Evolutionary conservation across 2,113 vertebrate species (phyloP).

Genomic region (Dascyllus trimaculatus): DNA sequence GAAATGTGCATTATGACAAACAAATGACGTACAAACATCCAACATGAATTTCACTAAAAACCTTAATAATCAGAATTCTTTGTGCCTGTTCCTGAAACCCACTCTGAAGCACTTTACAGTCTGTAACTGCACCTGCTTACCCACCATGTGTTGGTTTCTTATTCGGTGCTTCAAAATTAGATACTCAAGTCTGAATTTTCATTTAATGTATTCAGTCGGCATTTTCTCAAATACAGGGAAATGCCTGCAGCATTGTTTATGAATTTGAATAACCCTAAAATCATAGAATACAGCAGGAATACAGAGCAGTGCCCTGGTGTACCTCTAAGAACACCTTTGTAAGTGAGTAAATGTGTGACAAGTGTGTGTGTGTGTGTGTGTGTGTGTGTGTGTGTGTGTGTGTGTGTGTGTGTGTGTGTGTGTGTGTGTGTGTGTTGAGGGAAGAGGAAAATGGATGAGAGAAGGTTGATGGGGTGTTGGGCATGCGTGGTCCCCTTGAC

Average conservation of each 20-base stretch:
- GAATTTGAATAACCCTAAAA: constrained; percentile 61
- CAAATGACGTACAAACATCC: constrained; percentile 21
- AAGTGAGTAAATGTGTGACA: constrained; percentile 20
- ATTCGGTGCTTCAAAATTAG: constrained; percentile 46
- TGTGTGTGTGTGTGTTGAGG: not conserved
- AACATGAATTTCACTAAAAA: constrained; percentile 30
- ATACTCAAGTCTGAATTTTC: constrained; percentile 42
- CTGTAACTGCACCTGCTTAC: constrained; percentile 30
- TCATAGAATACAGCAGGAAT: constrained; percentile 43
- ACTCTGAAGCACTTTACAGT: constrained; percentile 19
- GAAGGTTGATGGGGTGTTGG: constrained; percentile 42
- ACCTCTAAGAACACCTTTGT: constrained; percentile 60
- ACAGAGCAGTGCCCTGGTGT: constrained; percentile 43
- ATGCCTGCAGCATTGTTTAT: constrained; percentile 59
- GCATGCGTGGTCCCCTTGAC: constrained; percentile 62
- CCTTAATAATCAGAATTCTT: constrained; percentile 17
- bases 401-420: too few relatives aligned
- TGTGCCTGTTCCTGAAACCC: constrained; percentile 27
- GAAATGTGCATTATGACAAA: constrained; percentile 37
- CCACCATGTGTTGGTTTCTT: constrained; percentile 52
- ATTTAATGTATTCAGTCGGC: constrained; percentile 54
- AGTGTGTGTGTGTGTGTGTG: not conserved
- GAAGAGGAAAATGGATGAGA: constrained; percentile 37
- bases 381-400: too few relatives aligned
- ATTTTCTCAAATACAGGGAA: constrained; percentile 53